Percentiles rank a stretch among this genome's conserved stretches.
These are phyloP conservation scores for Hylyphantes graminicola DNA, from an alignment of 1,140 invertebrate genomes.

Conservation along the genomic window DNA sequence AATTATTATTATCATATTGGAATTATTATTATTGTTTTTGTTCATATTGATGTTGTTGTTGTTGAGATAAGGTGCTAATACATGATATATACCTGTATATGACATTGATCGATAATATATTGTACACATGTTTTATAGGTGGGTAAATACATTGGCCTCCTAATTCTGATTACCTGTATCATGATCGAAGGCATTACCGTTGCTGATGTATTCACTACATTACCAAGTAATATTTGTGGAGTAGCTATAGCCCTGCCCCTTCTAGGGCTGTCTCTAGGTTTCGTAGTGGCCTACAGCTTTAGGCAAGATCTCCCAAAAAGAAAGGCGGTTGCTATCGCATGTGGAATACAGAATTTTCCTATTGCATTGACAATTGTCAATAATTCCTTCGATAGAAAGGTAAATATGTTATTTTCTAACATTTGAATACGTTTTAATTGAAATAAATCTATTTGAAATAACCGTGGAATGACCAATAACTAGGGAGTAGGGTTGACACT, in stretches of 20 bases:
- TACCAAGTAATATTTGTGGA: slow-evolving; percentile 64
- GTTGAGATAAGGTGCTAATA: not conserved
- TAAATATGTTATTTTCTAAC: slow-evolving; percentile 10
- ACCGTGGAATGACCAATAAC: too few relatives aligned
- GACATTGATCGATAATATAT: too few relatives aligned
- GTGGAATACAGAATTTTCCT: slow-evolving; percentile 69
- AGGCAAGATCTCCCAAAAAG: slow-evolving; percentile 62
- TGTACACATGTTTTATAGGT: slow-evolving; percentile 49
- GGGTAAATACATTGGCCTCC: slow-evolving; percentile 60
- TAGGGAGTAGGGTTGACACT: not conserved
- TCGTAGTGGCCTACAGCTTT: slow-evolving; percentile 64
- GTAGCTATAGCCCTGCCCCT: not conserved
- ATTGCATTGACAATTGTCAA: slow-evolving; percentile 63
- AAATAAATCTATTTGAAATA: not conserved
- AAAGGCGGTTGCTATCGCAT: slow-evolving; percentile 69
- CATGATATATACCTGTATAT: too few relatives aligned
- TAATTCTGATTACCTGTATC: slow-evolving; percentile 61
- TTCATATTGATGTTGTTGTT: not conserved
- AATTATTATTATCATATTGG: not conserved
- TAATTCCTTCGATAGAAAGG: slow-evolving; percentile 62
- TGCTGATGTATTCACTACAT: slow-evolving; percentile 64
- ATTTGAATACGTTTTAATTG: not conserved
- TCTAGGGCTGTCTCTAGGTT: slow-evolving; percentile 1
- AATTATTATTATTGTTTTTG: not conserved
- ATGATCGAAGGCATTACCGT: slow-evolving; percentile 61